Conservation (phyloP, 2,113 vertebrate species). For the Plecotus auritus region DNA sequence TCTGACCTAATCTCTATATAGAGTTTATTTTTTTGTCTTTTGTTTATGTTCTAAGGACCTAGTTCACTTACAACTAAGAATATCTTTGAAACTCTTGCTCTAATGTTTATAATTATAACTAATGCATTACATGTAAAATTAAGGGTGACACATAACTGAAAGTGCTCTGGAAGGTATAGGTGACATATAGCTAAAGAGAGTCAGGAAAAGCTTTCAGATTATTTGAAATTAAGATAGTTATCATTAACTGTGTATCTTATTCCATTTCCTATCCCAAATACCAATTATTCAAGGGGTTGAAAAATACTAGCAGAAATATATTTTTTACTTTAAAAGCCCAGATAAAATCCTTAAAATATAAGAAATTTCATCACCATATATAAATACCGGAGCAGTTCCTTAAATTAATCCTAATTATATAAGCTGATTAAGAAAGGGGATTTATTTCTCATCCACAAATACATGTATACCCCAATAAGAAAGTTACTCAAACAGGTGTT, state of each 20-base stretch:
- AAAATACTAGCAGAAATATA: not conserved
- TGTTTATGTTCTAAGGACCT: not conserved
- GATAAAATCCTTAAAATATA: not conserved
- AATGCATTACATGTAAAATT: not conserved
- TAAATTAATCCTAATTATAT: not conserved
- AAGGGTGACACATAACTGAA: not conserved
- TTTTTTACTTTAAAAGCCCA: not conserved
- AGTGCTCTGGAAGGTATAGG: not conserved
- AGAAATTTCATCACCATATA: not conserved
- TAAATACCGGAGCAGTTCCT: not conserved
- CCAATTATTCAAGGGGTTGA: not conserved
- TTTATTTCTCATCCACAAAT: not conserved
- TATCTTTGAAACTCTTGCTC: not conserved
- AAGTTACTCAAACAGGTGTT: slow-evolving; percentile 25
- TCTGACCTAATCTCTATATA: not conserved
- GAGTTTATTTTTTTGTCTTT: not conserved
- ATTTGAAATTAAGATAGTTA: slow-evolving; percentile 15
- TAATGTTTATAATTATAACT: slow-evolving; percentile 7
- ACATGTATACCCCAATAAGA: not conserved
- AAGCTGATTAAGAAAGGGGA: not conserved
- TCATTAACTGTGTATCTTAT: not conserved
- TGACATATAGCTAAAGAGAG: not conserved
- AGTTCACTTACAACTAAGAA: not conserved
- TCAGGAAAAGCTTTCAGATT: not conserved
- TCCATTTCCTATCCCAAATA: not conserved